Percentiles rank a stretch among this genome's conserved stretches.
phyloP scores from a whole-genome alignment of 2,113 vertebrate genomes.

The Scortum barcoo region DNA sequence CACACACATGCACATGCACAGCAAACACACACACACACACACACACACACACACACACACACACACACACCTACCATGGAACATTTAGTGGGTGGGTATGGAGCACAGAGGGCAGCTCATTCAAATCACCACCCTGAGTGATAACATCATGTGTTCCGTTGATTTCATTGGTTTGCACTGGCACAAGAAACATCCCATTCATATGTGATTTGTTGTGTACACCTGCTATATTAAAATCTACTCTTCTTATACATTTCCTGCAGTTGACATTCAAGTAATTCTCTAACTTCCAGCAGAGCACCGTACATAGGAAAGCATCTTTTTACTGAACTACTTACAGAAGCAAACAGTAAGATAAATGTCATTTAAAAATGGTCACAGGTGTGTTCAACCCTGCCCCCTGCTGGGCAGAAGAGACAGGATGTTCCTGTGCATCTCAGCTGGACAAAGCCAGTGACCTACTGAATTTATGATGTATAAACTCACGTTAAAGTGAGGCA shows the following conservation, averaged over 20 bases:
- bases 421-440: background rate
- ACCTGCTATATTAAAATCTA: background rate
- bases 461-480: background rate
- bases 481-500: background rate
- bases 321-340: background rate
- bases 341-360: background rate
- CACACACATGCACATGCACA: too few relatives aligned
- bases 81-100: background rate
- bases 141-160: conserved; percentile 8
- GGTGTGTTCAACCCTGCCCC: conserved; percentile 59
- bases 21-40: background rate
- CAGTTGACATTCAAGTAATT: background rate
- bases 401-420: conserved; percentile 53
- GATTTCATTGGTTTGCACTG: conserved; percentile 5
- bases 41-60: background rate
- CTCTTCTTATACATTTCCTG: background rate
- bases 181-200: background rate
- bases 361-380: background rate
- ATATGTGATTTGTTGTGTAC: conserved; percentile 5
- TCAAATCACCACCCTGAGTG: background rate
- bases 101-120: conserved; percentile 1
- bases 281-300: background rate
- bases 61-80: background rate
- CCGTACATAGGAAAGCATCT: background rate
- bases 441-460: background rate